These are phyloP conservation scores for Prionace glauca DNA, from an alignment of 2,797 vertebrate genomes.

Conservation along the genomic window DNA sequence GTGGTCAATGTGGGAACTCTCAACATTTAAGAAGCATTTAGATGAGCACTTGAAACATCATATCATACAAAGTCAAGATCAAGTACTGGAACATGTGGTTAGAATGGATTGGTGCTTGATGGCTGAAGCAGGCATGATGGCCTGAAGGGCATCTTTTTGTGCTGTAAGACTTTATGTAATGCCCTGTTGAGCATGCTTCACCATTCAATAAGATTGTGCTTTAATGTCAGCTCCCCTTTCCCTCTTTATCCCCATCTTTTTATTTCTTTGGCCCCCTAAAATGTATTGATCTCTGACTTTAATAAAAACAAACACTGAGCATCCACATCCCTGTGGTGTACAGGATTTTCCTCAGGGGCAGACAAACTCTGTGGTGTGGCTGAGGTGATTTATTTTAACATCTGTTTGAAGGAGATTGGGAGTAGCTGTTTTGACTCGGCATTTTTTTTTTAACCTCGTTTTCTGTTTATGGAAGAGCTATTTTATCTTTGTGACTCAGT, in stretches of 20 bases:
- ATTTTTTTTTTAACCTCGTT: not conserved
- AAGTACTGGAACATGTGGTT: too few species aligned
- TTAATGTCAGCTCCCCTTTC: not conserved
- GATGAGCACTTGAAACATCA: too few species aligned
- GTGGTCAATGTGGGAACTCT: too few species aligned
- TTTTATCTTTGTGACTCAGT: not conserved
- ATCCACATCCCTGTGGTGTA: too few species aligned
- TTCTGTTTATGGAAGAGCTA: not conserved
- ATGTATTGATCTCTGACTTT: not conserved
- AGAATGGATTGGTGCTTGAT: too few species aligned
- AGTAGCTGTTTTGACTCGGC: not conserved
- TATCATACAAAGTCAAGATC: too few species aligned
- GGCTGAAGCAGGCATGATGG: too few species aligned
- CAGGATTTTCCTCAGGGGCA: not conserved
- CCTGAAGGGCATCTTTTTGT: too few species aligned
- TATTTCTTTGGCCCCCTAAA: not conserved
- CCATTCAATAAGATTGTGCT: too few species aligned
- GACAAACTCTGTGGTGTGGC: not conserved
- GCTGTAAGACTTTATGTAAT: too few species aligned
- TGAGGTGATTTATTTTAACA: conserved; percentile 16
- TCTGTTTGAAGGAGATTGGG: conserved; percentile 20
- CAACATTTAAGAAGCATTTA: too few species aligned
- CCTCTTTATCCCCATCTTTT: not conserved
- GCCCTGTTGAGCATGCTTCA: too few species aligned
- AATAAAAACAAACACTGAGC: not conserved